Base-by-base conservation (phyloP, 2,888 invertebrate species). In the Himalopsyche anomala region DNA sequence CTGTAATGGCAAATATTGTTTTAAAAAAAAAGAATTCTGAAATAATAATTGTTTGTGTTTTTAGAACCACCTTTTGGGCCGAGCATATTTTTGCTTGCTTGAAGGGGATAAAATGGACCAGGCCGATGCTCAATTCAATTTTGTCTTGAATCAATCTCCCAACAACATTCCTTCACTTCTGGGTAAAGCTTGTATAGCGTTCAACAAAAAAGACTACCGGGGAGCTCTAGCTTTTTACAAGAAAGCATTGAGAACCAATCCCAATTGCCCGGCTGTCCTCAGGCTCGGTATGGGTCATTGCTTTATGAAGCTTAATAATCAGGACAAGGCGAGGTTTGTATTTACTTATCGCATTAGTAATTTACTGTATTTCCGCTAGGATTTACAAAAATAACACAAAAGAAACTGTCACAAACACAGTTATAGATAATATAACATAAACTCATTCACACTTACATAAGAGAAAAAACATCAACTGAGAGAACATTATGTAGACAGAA, bases 31-130 rank as follows among this genome's bases (percentile, higher is more conserved):
- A 8, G 81, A 8, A 62, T 12, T 36, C 74, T 6, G 19, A 74
- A 74, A 19, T 54, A 54, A 56, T 42, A n/a, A 54, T 87, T 69
- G 4, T 12, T 5, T 4, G 15, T 15, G 84, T 87, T 91, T 92
- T 84, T 91, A 97, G 96, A 99, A 99, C 92, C 99, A 99, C 94
- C 95, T 99, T 88, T 94, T 99, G 89, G 99, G 99, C 0, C 94
- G 99, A 90, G 99, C 99, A 4, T 99, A 99, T 91, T 99, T 99
- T 91, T 99, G 99, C 90, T 94, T 99, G 11, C 94, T 99, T 55
- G 99, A 99, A 94, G 99, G 99, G 1, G 99, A 99, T 90, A 99
- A 99, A 94, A 98, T 99, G 98, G 99, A 99, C 89, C 99, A 99
- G 92, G 99, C 99, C 0, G 99, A 99, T 94, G 98, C 99, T 0